Evolutionary conservation across 2,113 vertebrate species (phyloP).

Genomic region (Tiliqua scincoides): DNA sequence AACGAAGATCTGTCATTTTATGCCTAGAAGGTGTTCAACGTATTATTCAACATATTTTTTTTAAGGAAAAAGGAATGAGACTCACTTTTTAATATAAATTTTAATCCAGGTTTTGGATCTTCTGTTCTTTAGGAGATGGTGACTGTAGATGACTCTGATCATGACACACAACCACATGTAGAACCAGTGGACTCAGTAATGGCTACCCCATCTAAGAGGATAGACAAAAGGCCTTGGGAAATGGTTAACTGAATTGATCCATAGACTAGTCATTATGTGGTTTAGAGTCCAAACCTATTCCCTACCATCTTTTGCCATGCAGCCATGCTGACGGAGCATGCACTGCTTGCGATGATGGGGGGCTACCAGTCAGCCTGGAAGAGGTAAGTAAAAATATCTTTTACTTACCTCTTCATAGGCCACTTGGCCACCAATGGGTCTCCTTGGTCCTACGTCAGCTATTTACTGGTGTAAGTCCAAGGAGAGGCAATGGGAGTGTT

Average conservation of each 20-base stretch:
- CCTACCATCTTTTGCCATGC: too few relatives aligned
- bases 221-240: background rate
- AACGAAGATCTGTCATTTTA: slow-evolving; percentile 51
- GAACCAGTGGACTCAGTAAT: background rate
- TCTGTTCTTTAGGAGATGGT: background rate
- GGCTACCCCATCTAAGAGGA: too few relatives aligned
- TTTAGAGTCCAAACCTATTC: background rate
- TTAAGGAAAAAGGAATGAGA: background rate
- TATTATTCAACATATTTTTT: slow-evolving; percentile 8
- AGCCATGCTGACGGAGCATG: too few relatives aligned
- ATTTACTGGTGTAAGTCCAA: too few relatives aligned
- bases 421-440: too few relatives aligned
- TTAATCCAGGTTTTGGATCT: background rate
- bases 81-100: slow-evolving; percentile 23
- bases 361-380: too few relatives aligned
- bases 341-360: too few relatives aligned
- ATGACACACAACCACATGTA: background rate
- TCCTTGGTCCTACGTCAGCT: too few relatives aligned
- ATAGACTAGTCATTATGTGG: background rate
- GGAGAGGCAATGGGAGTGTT: too few relatives aligned
- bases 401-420: too few relatives aligned
- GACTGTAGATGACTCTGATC: background rate
- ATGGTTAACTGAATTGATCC: background rate
- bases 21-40: slow-evolving; percentile 15
- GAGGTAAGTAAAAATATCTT: too few relatives aligned